Percentiles rank a stretch among this genome's conserved stretches.
These are phyloP conservation scores for Neodon shergylaensis DNA, from an alignment of 2,113 vertebrate species.

Conservation along the genomic window DNA sequence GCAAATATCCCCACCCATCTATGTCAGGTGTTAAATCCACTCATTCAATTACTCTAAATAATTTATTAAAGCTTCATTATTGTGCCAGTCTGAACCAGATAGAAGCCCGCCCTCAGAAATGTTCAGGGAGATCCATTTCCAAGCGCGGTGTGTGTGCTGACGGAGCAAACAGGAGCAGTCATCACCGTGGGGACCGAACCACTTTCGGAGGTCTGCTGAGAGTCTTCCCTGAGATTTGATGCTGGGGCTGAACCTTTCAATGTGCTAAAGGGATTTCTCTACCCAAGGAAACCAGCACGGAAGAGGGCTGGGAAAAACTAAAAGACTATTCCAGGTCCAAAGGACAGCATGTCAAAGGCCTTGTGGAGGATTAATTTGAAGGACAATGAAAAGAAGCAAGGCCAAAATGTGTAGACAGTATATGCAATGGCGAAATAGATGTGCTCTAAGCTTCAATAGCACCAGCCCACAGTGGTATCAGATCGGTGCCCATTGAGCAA, in stretches of 20 bases:
- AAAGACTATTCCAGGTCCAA: background rate
- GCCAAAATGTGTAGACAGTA: background rate
- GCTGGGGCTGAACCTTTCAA: background rate
- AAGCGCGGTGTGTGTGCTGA: background rate
- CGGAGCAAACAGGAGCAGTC: background rate
- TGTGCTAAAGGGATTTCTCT: background rate
- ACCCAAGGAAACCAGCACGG: background rate
- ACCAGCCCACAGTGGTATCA: background rate
- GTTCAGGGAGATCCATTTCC: conserved; percentile 1
- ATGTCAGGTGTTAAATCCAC: conserved; percentile 13
- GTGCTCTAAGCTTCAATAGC: background rate
- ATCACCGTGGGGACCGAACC: background rate
- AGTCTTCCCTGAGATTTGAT: background rate
- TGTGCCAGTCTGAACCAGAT: background rate
- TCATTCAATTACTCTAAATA: background rate
- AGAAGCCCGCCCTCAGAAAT: background rate
- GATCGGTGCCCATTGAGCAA: background rate
- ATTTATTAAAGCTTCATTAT: background rate
- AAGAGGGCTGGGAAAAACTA: background rate
- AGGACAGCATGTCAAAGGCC: background rate
- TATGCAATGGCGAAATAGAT: background rate
- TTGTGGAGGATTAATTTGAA: background rate
- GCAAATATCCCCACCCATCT: background rate
- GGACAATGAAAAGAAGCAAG: background rate
- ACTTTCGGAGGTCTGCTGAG: background rate